phyloP scores from a whole-genome alignment of 2,797 vertebrate species.

The Tokudaia tokunoshimensis region DNA sequence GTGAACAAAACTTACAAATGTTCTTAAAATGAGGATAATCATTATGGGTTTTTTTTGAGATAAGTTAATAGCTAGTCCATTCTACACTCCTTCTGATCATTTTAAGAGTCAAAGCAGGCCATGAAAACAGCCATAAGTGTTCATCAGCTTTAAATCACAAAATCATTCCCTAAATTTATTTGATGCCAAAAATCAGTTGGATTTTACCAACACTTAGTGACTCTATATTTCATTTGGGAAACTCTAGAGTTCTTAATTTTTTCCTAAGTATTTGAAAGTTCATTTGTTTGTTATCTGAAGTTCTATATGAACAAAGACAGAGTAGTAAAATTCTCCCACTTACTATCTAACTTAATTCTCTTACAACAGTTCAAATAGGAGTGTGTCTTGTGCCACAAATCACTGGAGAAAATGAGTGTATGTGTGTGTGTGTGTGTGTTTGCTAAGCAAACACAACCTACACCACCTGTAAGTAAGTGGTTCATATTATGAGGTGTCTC shows the following conservation, averaged over 20 bases:
- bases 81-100: background rate
- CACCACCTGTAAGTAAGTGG: accelerated
- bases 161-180: background rate
- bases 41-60: slow-evolving; percentile 45
- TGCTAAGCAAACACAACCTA: background rate
- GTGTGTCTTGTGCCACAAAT: background rate
- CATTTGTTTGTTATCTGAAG: background rate
- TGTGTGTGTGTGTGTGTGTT: background rate
- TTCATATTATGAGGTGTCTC: background rate
- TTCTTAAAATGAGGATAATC: slow-evolving; percentile 20
- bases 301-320: background rate
- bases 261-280: background rate
- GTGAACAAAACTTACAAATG: slow-evolving; percentile 45
- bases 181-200: background rate
- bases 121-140: background rate
- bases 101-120: slow-evolving; percentile 21
- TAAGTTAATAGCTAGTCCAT: background rate
- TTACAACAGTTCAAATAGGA: background rate
- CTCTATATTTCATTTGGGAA: background rate
- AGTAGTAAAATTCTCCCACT: background rate
- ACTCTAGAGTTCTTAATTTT: background rate
- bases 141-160: background rate
- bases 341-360: background rate
- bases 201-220: background rate
- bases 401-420: background rate